phyloP scores from a whole-genome alignment of 2,797 vertebrate species.

The Glossophaga mutica region DNA sequence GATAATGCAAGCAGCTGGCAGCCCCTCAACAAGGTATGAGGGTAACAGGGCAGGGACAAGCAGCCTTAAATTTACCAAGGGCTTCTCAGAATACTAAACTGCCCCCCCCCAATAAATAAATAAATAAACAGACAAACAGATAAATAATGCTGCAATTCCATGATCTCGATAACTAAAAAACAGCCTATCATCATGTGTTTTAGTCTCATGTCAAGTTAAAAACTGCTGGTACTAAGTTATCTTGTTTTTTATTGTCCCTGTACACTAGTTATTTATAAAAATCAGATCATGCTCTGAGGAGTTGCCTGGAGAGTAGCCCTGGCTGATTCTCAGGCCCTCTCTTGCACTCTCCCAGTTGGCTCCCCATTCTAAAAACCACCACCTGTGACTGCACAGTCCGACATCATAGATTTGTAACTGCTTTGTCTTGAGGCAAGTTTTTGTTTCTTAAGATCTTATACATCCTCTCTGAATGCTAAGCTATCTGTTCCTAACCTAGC shows the following conservation, averaged over 20 bases:
- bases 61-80: not conserved
- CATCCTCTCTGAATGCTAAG: slow-evolving; percentile 76
- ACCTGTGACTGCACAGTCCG: not conserved
- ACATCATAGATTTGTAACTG: not conserved
- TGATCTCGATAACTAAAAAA: slow-evolving; percentile 46
- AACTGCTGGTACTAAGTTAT: slow-evolving; percentile 57
- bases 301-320: not conserved
- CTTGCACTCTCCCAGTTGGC: slow-evolving; percentile 1
- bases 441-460: slow-evolving; percentile 61
- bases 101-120: not conserved
- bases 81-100: slow-evolving; percentile 1
- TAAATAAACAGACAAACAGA: slow-evolving; percentile 17
- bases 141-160: slow-evolving; percentile 30
- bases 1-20: not conserved
- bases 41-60: not conserved
- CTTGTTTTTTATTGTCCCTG: slow-evolving; percentile 23
- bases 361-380: not conserved
- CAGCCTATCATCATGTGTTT: not conserved
- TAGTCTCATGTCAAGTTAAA: slow-evolving; percentile 47
- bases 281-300: not conserved
- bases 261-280: slow-evolving; percentile 1
- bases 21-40: not conserved
- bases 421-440: slow-evolving; percentile 51
- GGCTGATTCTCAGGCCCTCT: not conserved
- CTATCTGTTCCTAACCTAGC: slow-evolving; percentile 83